A percentile compares a stretch with the other conserved stretches of the same genome.
These are phyloP conservation scores for Ctena decussata DNA, from an alignment of 2,888 invertebrate species.

Conservation along the genomic window DNA sequence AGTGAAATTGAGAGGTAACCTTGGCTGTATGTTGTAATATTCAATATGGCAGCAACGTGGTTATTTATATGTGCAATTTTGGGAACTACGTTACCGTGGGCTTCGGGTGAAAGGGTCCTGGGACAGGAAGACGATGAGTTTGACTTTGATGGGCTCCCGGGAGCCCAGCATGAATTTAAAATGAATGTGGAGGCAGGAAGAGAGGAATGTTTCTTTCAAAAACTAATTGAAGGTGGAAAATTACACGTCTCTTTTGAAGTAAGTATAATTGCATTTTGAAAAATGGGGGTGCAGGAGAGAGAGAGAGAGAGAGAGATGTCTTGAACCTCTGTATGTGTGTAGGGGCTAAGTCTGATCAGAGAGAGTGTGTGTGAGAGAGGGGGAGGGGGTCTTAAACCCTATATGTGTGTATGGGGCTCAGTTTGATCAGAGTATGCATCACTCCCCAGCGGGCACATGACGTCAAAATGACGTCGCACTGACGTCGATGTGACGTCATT, in stretches of 20 bases:
- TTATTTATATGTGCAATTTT: constrained; percentile 21
- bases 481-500: no score
- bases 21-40: neutral
- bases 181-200: constrained; percentile 97
- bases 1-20: neutral
- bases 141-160: constrained; percentile 89
- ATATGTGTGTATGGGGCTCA: no score
- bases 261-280: constrained; percentile 29
- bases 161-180: constrained; percentile 98
- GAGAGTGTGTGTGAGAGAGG: no score
- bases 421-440: no score
- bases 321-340: no score
- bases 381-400: no score
- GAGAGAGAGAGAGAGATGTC: no score
- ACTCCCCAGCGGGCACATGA: no score
- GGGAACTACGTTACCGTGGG: constrained; percentile 18
- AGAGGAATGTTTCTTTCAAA: constrained; percentile 98
- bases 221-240: constrained; percentile 96
- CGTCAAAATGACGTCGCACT: no score
- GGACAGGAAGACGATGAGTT: constrained; percentile 76
- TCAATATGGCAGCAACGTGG: neutral
- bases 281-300: no score
- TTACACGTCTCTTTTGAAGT: constrained; percentile 98
- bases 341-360: no score
- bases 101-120: constrained; percentile 60